These are phyloP conservation scores for Meda fulgida DNA, from an alignment of 2,797 vertebrate genomes.

Conservation along the genomic window DNA sequence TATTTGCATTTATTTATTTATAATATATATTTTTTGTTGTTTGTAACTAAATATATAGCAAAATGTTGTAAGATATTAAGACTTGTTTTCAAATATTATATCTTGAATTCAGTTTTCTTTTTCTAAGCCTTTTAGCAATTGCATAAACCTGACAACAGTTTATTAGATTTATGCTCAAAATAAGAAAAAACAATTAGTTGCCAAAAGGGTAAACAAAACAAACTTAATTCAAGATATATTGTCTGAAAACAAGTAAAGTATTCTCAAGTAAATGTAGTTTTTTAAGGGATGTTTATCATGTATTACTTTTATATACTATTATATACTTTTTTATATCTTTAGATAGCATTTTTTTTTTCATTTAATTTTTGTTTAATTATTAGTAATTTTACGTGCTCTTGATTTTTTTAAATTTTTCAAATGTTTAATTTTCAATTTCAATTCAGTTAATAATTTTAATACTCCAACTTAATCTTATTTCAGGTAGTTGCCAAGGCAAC, in stretches of 20 bases:
- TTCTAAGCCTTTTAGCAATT: not conserved
- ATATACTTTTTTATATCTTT: not conserved
- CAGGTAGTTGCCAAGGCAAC: not conserved
- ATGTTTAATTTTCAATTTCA: not conserved
- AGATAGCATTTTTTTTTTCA: not conserved
- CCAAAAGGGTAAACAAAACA: not conserved
- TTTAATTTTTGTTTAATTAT: not conserved
- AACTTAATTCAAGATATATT: not conserved
- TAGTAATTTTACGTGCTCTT: not conserved
- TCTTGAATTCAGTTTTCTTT: not conserved
- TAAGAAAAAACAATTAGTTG: not conserved
- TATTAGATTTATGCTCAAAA: not conserved
- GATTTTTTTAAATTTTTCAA: not conserved
- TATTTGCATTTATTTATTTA: not conserved
- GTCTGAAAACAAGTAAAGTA: not conserved
- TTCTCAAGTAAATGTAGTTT: not conserved
- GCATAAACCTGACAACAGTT: not conserved
- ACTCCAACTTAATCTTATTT: not conserved
- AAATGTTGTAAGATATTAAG: not conserved
- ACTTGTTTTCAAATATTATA: not conserved
- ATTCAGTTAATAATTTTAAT: not conserved
- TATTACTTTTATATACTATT: not conserved
- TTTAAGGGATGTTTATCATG: not conserved
- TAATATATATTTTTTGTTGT: not conserved
- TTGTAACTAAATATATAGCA: not conserved